Percentiles rank a stretch among this genome's conserved stretches.
phyloP scores from a whole-genome alignment of 2,797 vertebrate genomes.

The Ctenopoma multispine region DNA sequence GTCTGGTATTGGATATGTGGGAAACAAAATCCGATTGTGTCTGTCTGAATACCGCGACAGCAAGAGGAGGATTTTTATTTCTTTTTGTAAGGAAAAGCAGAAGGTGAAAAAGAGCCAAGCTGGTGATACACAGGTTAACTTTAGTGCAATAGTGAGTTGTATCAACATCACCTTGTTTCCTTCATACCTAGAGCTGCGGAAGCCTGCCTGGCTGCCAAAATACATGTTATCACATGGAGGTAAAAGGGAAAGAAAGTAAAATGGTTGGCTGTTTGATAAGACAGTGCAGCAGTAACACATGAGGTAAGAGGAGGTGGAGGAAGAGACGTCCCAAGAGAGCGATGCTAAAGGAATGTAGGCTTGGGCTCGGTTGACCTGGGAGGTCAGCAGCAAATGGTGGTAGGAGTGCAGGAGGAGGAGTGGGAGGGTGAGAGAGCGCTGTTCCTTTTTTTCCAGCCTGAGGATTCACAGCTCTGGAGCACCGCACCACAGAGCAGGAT shows the following conservation, averaged over 20 bases:
- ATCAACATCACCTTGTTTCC: background rate
- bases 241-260: slow-evolving; percentile 17
- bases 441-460: slow-evolving; percentile 41
- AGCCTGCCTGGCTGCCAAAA: slow-evolving; percentile 1
- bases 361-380: slow-evolving; percentile 42
- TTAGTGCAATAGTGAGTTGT: background rate
- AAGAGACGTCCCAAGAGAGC: slow-evolving; percentile 33
- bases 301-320: slow-evolving; percentile 52
- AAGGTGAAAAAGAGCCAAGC: background rate
- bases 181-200: slow-evolving; percentile 10
- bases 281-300: slow-evolving; percentile 17
- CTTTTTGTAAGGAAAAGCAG: background rate
- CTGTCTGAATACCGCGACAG: slow-evolving; percentile 5
- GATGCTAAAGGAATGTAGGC: slow-evolving; percentile 61
- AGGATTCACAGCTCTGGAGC: slow-evolving; percentile 53
- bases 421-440: slow-evolving; percentile 66
- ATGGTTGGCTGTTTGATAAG: slow-evolving; percentile 37
- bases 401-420: slow-evolving; percentile 66
- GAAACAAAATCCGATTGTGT: background rate
- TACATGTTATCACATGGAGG: background rate
- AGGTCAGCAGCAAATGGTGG: slow-evolving; percentile 60
- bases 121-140: background rate
- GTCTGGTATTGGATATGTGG: slow-evolving; percentile 4
- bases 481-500: slow-evolving; percentile 32
- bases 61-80: background rate